Evolutionary conservation across 1,140 invertebrate species (phyloP).

Genomic region (Drosophila repleta): DNA sequence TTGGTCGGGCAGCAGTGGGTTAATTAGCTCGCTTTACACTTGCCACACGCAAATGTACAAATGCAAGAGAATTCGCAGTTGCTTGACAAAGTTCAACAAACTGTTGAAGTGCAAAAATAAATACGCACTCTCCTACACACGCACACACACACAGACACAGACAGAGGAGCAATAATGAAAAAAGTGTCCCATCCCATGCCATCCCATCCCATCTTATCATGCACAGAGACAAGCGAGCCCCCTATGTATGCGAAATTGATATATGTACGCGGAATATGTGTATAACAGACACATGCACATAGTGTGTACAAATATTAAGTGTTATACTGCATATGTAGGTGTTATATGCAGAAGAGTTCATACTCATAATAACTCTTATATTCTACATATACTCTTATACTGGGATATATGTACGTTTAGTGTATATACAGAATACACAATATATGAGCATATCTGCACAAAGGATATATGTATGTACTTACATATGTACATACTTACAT

Average conservation of each 20-base stretch:
- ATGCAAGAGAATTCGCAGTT: constrained; percentile 18
- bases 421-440: neutral
- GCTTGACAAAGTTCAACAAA: constrained; percentile 57
- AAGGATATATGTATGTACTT: too few relatives aligned
- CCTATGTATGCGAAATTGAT: neutral
- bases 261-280: neutral
- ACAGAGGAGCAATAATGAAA: neutral
- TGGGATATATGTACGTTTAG: too few relatives aligned
- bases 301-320: too few relatives aligned
- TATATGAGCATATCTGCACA: neutral
- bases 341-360: too few relatives aligned
- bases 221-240: neutral
- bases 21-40: constrained; percentile 12
- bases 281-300: too few relatives aligned
- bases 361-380: too few relatives aligned
- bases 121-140: constrained; percentile 21
- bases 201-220: neutral
- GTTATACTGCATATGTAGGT: neutral
- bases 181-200: neutral
- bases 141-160: neutral
- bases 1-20: constrained; percentile 5
- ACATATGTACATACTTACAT: too few relatives aligned
- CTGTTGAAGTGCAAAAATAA: constrained; percentile 42
- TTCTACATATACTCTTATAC: too few relatives aligned
- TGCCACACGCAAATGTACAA: constrained; percentile 7